These are phyloP conservation scores for Notolepis coatsorum DNA, from an alignment of 2,797 vertebrate genomes.

Conservation along the genomic window DNA sequence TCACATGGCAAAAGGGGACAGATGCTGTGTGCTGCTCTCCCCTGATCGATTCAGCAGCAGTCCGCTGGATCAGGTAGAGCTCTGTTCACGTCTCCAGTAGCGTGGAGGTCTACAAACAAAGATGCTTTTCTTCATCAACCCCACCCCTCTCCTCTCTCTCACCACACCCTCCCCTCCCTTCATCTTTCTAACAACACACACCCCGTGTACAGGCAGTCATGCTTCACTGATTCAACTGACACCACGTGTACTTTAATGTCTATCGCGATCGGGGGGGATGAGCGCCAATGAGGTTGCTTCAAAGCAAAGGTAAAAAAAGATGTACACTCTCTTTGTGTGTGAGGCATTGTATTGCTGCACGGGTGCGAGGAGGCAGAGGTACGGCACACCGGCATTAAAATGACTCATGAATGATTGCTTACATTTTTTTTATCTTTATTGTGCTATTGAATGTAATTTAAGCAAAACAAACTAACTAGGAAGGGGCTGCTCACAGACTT, in stretches of 20 bases:
- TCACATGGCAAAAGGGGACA: conserved; percentile 52
- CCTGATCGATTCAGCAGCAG: conserved; percentile 23
- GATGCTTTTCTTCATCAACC: conserved; percentile 5
- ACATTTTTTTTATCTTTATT: too few species aligned
- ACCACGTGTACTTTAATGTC: not conserved
- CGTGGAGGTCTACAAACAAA: conserved; percentile 29
- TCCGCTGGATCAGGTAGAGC: conserved; percentile 10
- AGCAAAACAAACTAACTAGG: too few species aligned
- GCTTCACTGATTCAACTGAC: conserved; percentile 14
- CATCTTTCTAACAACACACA: conserved; percentile 14
- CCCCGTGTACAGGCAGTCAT: conserved; percentile 30
- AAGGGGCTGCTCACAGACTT: too few species aligned
- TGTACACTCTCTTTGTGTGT: too few species aligned
- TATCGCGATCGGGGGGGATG: not conserved
- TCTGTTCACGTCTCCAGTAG: conserved; percentile 24
- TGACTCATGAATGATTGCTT: too few species aligned
- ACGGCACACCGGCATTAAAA: too few species aligned
- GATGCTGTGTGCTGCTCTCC: conserved; percentile 20
- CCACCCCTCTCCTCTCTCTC: conserved; percentile 2
- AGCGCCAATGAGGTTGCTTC: too few species aligned
- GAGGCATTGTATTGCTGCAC: too few species aligned
- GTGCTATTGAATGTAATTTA: too few species aligned
- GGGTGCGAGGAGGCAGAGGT: too few species aligned
- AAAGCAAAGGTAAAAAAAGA: too few species aligned
- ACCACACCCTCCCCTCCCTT: not conserved